Evolutionary conservation across 2,888 invertebrate species (phyloP).

Genomic region (Hybos culiciformis): DNA sequence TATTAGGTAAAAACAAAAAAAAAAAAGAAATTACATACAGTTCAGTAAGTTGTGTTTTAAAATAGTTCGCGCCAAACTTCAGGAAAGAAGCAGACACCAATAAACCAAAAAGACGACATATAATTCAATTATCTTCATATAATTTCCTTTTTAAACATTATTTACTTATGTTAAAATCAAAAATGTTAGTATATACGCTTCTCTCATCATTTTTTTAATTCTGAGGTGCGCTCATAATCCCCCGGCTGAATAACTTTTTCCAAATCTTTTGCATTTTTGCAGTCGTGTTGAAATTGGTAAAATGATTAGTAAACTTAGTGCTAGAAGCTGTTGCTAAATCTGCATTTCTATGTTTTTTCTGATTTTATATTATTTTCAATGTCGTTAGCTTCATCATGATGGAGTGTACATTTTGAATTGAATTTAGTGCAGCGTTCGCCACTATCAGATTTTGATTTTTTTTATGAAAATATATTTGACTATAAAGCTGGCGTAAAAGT

Average conservation of each 20-base stretch:
- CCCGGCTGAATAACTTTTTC: conserved; percentile 13
- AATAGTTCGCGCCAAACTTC: too few relatives aligned
- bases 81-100: too few relatives aligned
- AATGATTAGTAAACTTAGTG: conserved; percentile 6
- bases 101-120: too few relatives aligned
- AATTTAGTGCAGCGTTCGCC: conserved; percentile 14
- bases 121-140: too few relatives aligned
- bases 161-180: too few relatives aligned
- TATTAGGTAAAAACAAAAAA: too few relatives aligned
- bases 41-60: too few relatives aligned
- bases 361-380: conserved; percentile 17
- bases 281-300: conserved; percentile 11
- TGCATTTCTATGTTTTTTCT: conserved; percentile 14
- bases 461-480: conserved; percentile 16
- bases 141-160: too few relatives aligned
- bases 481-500: conserved; percentile 15
- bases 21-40: too few relatives aligned
- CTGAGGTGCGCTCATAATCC: conserved; percentile 11
- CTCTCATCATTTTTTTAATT: too few relatives aligned
- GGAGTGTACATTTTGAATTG: conserved; percentile 10
- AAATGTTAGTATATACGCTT: too few relatives aligned
- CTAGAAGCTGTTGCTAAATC: conserved; percentile 13
- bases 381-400: conserved; percentile 14
- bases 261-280: conserved; percentile 15
- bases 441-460: conserved; percentile 11